Evolutionary conservation across 2,797 vertebrate species (phyloP).

Genomic region (Pteropus rufus): DNA sequence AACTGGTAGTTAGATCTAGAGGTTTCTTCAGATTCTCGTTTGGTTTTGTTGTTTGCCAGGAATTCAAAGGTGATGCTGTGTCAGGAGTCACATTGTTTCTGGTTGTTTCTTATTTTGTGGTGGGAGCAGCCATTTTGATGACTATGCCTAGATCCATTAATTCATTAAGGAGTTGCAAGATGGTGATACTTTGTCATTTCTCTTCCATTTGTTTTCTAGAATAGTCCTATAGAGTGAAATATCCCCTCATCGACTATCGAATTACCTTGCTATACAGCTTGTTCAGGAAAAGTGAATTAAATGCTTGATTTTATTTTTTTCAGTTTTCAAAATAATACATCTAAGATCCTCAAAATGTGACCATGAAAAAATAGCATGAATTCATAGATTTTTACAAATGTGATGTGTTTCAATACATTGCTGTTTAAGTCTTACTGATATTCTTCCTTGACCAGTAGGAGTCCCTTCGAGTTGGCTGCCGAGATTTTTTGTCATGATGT

Average conservation of each 20-base stretch:
- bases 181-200: not conserved
- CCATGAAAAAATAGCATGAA: not conserved
- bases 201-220: not conserved
- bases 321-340: not conserved
- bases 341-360: not conserved
- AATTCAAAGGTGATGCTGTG: not conserved
- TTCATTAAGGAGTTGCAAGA: not conserved
- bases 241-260: not conserved
- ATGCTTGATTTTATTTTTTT: not conserved
- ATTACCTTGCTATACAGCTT: not conserved
- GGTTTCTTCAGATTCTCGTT: not conserved
- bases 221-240: not conserved
- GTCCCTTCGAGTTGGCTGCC: not conserved
- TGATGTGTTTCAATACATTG: not conserved
- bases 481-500: not conserved
- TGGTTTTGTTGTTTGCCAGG: not conserved
- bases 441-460: not conserved
- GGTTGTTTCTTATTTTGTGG: not conserved
- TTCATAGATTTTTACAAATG: not conserved
- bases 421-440: not conserved
- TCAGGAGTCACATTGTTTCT: not conserved
- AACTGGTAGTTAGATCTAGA: not conserved
- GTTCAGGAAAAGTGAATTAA: not conserved
- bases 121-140: too few relatives aligned
- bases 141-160: not conserved